These are phyloP conservation scores for Pseudorectes ferrugineus DNA, from an alignment of 2,113 vertebrate species.

Conservation along the genomic window DNA sequence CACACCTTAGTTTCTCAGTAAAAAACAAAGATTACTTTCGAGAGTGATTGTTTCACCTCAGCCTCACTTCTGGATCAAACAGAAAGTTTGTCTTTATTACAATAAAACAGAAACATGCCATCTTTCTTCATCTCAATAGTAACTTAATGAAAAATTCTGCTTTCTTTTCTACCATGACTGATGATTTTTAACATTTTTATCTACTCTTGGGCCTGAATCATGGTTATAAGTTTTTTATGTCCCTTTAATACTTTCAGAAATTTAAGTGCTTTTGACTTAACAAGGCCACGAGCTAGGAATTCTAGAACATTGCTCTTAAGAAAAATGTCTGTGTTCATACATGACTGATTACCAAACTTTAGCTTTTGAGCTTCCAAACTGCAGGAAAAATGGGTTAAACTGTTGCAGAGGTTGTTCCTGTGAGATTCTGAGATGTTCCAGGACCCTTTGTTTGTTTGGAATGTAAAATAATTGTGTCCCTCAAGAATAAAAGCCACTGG, in stretches of 20 bases:
- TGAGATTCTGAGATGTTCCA: not conserved
- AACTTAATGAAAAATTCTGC: not conserved
- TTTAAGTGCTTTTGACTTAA: conserved; percentile 25
- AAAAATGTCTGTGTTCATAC: not conserved
- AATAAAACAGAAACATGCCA: not conserved
- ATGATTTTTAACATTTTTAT: conserved; percentile 9
- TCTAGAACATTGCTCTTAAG: not conserved
- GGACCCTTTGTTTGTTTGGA: not conserved
- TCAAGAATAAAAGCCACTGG: not conserved
- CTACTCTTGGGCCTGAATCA: not conserved
- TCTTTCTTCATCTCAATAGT: not conserved
- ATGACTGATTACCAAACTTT: not conserved
- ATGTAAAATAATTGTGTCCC: not conserved
- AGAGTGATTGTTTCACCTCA: not conserved
- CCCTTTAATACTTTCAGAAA: conserved; percentile 3
- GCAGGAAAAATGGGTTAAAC: not conserved
- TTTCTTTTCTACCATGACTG: not conserved
- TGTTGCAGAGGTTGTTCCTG: not conserved
- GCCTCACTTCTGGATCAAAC: not conserved
- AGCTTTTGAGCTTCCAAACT: not conserved
- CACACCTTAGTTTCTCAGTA: not conserved
- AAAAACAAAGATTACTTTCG: not conserved
- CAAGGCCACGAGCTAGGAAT: not conserved
- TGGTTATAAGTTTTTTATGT: not conserved
- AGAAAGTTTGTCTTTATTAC: not conserved